A percentile compares a stretch with the other conserved stretches of the same genome.
phyloP scores from a whole-genome alignment of 2,888 invertebrate genomes.

The Hipparchia semele region DNA sequence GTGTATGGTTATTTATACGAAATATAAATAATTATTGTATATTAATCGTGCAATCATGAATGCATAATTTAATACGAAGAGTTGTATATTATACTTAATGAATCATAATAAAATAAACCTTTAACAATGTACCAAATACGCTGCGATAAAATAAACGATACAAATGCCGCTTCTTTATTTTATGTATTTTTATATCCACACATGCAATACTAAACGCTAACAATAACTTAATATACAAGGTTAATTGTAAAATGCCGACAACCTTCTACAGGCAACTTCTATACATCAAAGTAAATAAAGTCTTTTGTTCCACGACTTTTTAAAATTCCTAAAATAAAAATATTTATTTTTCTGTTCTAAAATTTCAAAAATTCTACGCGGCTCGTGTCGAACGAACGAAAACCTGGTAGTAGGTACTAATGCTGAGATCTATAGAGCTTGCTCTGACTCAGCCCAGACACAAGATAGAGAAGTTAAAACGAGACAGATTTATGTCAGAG shows the following conservation, averaged over 20 bases:
- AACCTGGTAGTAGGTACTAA: too few species aligned
- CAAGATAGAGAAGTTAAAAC: too few species aligned
- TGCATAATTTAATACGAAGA: constrained; percentile 77
- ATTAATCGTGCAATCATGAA: constrained; percentile 76
- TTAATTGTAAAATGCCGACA: not conserved
- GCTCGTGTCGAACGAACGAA: too few species aligned
- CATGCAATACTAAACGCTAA: not conserved
- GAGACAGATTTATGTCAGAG: too few species aligned
- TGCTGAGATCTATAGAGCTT: too few species aligned
- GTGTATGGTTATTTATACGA: constrained; percentile 78
- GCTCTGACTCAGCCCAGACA: too few species aligned
- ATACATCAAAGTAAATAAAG: too few species aligned
- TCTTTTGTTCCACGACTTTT: too few species aligned
- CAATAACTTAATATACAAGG: not conserved
- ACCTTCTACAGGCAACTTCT: too few species aligned
- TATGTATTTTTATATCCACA: constrained; percentile 57
- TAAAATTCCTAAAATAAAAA: too few species aligned
- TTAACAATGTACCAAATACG: constrained; percentile 82
- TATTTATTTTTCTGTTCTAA: too few species aligned
- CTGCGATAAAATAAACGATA: constrained; percentile 80
- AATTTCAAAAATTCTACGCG: too few species aligned
- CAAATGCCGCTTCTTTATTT: constrained; percentile 82
- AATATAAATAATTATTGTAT: constrained; percentile 69
- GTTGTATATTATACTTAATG: constrained; percentile 76
- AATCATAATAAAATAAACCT: constrained; percentile 73